phyloP scores from a whole-genome alignment of 2,113 vertebrate genomes.

The Halichoeres trimaculatus region DNA sequence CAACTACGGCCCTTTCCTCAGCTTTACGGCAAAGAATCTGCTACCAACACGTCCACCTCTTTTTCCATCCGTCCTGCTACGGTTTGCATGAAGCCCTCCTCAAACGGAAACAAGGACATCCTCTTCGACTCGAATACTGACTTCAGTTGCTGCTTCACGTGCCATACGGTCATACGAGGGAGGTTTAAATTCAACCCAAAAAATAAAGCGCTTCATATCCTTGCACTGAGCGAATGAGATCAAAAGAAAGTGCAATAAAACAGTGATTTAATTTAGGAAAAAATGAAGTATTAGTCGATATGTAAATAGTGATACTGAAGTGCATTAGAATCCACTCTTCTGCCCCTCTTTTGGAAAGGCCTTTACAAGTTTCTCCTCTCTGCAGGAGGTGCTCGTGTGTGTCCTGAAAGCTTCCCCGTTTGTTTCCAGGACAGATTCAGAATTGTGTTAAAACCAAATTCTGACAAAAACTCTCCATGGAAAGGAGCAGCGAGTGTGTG shows the following conservation, averaged over 20 bases:
- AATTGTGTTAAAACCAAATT: too few relatives aligned
- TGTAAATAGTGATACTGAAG: conserved; percentile 52
- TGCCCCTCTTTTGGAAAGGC: conserved; percentile 18
- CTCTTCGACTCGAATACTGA: conserved; percentile 56
- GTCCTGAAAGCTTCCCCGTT: conserved; percentile 16
- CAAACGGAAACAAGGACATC: conserved; percentile 42
- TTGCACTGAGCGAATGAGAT: conserved; percentile 12
- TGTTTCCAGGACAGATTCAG: conserved; percentile 25
- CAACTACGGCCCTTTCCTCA: conserved; percentile 40
- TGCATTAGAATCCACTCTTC: conserved; percentile 48
- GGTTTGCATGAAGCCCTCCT: conserved; percentile 72
- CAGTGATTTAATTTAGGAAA: conserved; percentile 18
- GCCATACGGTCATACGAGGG: conserved; percentile 14
- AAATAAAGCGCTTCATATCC: conserved; percentile 23
- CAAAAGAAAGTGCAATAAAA: conserved; percentile 15
- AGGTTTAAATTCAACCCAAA: too few relatives aligned
- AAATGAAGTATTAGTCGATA: conserved; percentile 10
- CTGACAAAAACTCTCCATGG: too few relatives aligned
- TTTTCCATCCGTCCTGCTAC: conserved; percentile 55
- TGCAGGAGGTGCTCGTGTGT: conserved; percentile 36
- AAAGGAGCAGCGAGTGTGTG: too few relatives aligned
- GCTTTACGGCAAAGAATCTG: conserved; percentile 45
- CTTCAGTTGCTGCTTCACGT: conserved; percentile 43
- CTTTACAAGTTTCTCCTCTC: conserved; percentile 3
- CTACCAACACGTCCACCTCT: conserved; percentile 36